Percentiles rank a stretch among this genome's conserved stretches.
Evolutionary conservation across 2,888 invertebrate genomes (phyloP).

Genomic region (Phengaris arion): DNA sequence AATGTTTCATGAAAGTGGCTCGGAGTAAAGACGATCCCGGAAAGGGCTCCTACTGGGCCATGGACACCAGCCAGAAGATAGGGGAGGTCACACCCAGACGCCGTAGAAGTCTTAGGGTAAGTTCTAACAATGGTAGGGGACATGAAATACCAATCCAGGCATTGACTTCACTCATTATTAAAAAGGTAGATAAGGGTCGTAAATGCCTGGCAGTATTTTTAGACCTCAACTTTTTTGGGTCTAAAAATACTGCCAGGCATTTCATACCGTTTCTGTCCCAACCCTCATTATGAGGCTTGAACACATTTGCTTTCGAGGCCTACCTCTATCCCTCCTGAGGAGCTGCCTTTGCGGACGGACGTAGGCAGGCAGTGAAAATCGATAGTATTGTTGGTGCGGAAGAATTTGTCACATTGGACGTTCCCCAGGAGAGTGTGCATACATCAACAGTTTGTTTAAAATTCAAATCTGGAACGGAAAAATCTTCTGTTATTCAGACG

Average conservation of each 20-base stretch:
- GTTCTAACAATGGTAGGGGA: slow-evolving; percentile 32
- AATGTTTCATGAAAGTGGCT: slow-evolving; percentile 86
- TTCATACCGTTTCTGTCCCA: too few relatives aligned
- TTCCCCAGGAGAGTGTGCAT: not conserved
- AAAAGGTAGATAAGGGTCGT: too few relatives aligned
- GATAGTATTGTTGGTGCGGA: not conserved
- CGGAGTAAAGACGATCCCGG: slow-evolving; percentile 86
- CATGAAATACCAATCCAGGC: too few relatives aligned
- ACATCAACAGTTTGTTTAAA: not conserved
- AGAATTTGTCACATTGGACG: not conserved
- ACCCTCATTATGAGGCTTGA: not conserved
- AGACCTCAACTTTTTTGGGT: too few relatives aligned
- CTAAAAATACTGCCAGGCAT: too few relatives aligned
- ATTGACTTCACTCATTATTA: too few relatives aligned
- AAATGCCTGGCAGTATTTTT: too few relatives aligned
- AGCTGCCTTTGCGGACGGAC: not conserved
- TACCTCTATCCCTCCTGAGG: not conserved
- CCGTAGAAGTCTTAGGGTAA: slow-evolving; percentile 73
- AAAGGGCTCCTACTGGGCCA: slow-evolving; percentile 83
- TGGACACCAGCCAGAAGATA: slow-evolving; percentile 78
- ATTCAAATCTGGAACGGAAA: not conserved
- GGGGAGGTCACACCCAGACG: slow-evolving; percentile 76
- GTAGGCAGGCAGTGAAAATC: not conserved
- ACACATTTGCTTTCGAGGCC: not conserved
- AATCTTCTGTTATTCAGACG: slow-evolving; percentile 7